Conservation (phyloP, 2,888 invertebrate genomes). For the Hecatera dysodea region DNA sequence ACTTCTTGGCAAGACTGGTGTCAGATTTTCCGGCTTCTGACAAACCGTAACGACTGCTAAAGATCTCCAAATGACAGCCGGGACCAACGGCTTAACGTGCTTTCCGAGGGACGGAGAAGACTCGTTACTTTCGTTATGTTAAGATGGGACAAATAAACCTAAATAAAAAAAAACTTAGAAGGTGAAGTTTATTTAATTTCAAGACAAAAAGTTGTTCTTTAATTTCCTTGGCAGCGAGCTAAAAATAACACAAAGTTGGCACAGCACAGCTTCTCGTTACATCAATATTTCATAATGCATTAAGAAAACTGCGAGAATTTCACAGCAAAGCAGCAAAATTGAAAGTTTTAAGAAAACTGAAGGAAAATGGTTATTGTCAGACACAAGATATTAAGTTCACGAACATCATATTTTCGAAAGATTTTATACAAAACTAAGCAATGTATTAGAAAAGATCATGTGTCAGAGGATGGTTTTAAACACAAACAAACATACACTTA, state of each 20-base stretch:
- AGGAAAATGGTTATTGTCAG: constrained; percentile 13
- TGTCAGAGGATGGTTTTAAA: too few relatives aligned
- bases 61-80: too few relatives aligned
- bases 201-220: not conserved
- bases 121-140: too few relatives aligned
- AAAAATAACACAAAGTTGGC: constrained; percentile 1
- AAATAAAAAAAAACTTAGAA: not conserved
- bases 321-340: constrained; percentile 22
- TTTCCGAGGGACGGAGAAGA: too few relatives aligned
- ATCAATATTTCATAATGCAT: constrained; percentile 33
- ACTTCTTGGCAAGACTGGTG: too few relatives aligned
- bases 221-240: constrained; percentile 13
- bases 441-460: too few relatives aligned
- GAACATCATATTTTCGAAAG: not conserved
- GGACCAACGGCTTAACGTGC: too few relatives aligned
- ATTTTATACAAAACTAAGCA: not conserved
- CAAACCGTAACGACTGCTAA: too few relatives aligned
- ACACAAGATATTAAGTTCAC: constrained; percentile 40
- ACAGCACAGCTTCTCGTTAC: constrained; percentile 11
- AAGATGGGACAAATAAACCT: too few relatives aligned
- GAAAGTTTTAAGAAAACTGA: constrained; percentile 25
- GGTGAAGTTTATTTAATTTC: constrained; percentile 3
- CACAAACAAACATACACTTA: too few relatives aligned
- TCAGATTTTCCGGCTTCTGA: too few relatives aligned
- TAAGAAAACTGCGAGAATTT: constrained; percentile 14